Percentiles rank a stretch among this genome's conserved stretches.
phyloP scores from a whole-genome alignment of 37 sponge, comb jelly and placozoan species.

The Beroe ovata region DNA sequence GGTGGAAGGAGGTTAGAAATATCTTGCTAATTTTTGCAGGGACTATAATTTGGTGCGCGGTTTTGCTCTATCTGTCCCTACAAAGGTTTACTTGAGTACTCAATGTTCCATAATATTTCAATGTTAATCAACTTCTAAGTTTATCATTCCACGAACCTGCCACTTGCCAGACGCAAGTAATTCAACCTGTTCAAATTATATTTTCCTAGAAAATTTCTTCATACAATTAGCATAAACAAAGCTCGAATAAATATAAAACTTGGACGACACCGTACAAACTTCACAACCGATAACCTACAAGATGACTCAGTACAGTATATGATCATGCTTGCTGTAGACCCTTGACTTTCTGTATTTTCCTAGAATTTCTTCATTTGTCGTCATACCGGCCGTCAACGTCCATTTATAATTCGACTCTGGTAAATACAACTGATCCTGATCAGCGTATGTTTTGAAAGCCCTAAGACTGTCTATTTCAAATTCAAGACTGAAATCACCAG shows the following conservation, averaged over 20 bases:
- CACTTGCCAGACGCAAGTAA: too few relatives aligned
- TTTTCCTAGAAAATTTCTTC: not conserved
- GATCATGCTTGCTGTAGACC: slow-evolving; percentile 61
- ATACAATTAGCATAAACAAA: not conserved
- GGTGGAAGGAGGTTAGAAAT: too few relatives aligned
- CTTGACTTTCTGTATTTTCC: slow-evolving; percentile 49
- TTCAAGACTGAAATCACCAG: slow-evolving; percentile 59
- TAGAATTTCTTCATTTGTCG: not conserved
- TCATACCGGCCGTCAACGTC: not conserved
- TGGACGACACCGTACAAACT: too few relatives aligned
- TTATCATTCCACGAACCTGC: too few relatives aligned
- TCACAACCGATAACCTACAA: too few relatives aligned
- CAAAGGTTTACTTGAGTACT: too few relatives aligned
- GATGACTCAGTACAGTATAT: slow-evolving; percentile 2
- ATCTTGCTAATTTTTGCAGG: too few relatives aligned
- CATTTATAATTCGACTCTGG: slow-evolving; percentile 14
- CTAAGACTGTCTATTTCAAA: slow-evolving; percentile 45
- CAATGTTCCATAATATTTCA: too few relatives aligned
- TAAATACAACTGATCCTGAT: not conserved
- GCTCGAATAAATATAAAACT: not conserved
- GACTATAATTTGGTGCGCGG: too few relatives aligned
- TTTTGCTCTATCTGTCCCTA: too few relatives aligned
- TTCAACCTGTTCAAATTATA: not conserved
- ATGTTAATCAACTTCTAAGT: too few relatives aligned
- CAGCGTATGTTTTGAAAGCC: slow-evolving; percentile 21